A percentile compares a stretch with the other conserved stretches of the same genome.
Evolutionary conservation across 2,113 vertebrate species (phyloP).

Genomic region (Oxyura jamaicensis): DNA sequence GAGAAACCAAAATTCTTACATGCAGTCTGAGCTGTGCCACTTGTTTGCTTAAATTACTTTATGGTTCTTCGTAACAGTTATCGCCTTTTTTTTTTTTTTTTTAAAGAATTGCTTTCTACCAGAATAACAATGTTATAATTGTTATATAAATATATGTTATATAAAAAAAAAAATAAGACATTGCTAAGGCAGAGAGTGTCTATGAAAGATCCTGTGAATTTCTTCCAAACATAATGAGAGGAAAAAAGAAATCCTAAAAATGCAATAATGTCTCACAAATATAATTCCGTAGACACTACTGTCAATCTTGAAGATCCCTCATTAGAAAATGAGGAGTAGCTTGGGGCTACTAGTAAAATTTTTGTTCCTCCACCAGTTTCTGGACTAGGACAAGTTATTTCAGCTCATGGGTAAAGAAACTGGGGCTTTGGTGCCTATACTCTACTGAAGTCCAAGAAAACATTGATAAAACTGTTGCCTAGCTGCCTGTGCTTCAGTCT

Average conservation of each 20-base stretch:
- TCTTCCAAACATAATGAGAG: not conserved
- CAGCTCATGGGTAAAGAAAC: not conserved
- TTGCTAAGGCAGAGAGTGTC: not conserved
- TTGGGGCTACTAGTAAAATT: not conserved
- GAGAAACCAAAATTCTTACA: not conserved
- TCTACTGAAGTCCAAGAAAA: slow-evolving; percentile 27
- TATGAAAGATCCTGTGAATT: not conserved
- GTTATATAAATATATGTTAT: too few species aligned
- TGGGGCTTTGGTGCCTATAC: not conserved
- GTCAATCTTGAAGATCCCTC: not conserved
- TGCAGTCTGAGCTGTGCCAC: fast-evolving
- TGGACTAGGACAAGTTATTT: not conserved
- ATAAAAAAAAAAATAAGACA: not conserved
- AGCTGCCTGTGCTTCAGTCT: not conserved
- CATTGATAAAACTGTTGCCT: not conserved
- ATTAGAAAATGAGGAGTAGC: not conserved
- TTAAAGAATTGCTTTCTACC: not conserved
- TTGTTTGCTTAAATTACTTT: not conserved
- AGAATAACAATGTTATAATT: not conserved
- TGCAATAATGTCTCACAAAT: not conserved
- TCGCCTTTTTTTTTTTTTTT: not conserved
- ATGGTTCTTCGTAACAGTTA: not conserved
- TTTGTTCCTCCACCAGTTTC: not conserved
- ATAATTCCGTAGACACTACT: not conserved
- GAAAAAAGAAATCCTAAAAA: not conserved